phyloP scores from a whole-genome alignment of 2,888 invertebrate species.

The Protula sp. region DNA sequence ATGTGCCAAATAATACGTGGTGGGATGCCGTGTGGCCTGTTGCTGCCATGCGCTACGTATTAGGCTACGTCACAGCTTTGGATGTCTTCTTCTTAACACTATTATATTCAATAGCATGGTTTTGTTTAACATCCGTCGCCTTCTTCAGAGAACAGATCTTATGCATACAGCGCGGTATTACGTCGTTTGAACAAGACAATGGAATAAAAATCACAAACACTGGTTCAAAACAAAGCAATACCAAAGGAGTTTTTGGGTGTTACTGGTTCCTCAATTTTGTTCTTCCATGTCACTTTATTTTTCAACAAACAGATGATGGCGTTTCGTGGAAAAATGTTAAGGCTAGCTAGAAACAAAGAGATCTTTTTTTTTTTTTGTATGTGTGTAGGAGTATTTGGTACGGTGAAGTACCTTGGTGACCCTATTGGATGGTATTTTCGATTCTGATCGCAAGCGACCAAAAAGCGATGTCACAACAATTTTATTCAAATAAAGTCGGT shows the following conservation, averaged over 20 bases:
- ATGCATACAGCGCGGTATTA: slow-evolving; percentile 30
- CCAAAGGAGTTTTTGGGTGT: slow-evolving; percentile 35
- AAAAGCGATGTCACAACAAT: no score
- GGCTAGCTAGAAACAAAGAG: no score
- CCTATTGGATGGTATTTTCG: no score
- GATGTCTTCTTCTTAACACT: slow-evolving; percentile 26
- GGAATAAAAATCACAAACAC: slow-evolving; percentile 32
- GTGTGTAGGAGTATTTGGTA: no score
- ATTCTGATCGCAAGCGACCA: no score
- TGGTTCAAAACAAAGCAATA: slow-evolving; percentile 22
- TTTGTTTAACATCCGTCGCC: slow-evolving; percentile 26
- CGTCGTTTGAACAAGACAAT: slow-evolving; percentile 37
- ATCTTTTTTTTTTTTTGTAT: no score
- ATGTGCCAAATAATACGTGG: slow-evolving; percentile 15
- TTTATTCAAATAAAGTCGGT: no score
- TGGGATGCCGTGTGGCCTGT: slow-evolving; percentile 34
- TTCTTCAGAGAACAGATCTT: slow-evolving; percentile 29
- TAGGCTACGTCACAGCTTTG: slow-evolving; percentile 23
- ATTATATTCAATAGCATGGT: slow-evolving; percentile 31
- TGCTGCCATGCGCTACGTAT: slow-evolving; percentile 26
- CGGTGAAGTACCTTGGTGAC: no score
- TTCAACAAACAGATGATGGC: slow-evolving; percentile 34
- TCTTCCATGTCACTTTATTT: slow-evolving; percentile 34
- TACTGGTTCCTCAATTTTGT: slow-evolving; percentile 37
- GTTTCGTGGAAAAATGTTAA: slow-evolving; percentile 29